These are phyloP conservation scores for Ginglymostoma cirratum DNA, from an alignment of 2,113 vertebrate species.

Conservation along the genomic window DNA sequence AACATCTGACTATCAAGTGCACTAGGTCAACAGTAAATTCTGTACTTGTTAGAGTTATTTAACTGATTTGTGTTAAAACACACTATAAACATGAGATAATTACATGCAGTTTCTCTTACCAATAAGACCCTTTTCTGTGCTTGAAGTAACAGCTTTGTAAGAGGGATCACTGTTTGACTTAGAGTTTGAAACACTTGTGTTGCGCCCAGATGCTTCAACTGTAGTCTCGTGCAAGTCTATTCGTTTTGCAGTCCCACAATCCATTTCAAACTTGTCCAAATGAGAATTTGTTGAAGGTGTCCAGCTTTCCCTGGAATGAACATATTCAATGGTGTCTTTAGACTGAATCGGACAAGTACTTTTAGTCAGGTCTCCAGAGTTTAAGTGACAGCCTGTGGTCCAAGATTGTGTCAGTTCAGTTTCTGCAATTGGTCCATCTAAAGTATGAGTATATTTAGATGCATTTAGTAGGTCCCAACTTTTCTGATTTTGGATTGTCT, in stretches of 20 bases:
- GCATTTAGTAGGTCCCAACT: slow-evolving; percentile 63
- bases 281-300: slow-evolving; percentile 73
- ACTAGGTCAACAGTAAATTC: neutral
- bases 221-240: slow-evolving; percentile 57
- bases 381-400: slow-evolving; percentile 52
- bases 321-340: slow-evolving; percentile 56
- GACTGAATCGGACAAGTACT: slow-evolving; percentile 52
- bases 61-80: slow-evolving; percentile 41
- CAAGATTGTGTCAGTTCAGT: slow-evolving; percentile 58
- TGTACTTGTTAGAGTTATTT: slow-evolving; percentile 40
- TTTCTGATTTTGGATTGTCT: slow-evolving; percentile 72
- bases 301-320: slow-evolving; percentile 76
- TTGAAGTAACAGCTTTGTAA: slow-evolving; percentile 93
- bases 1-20: neutral
- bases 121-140: slow-evolving; percentile 92
- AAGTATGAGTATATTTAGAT: slow-evolving; percentile 43
- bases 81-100: slow-evolving; percentile 5
- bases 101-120: slow-evolving; percentile 59
- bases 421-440: slow-evolving; percentile 71
- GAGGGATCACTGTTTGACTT: slow-evolving; percentile 60
- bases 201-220: slow-evolving; percentile 44
- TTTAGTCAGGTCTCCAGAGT: slow-evolving; percentile 53
- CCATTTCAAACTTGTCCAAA: slow-evolving; percentile 77
- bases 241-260: slow-evolving; percentile 78
- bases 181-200: slow-evolving; percentile 54